phyloP scores from a whole-genome alignment of 2,888 invertebrate species.

The Apomyelois bistriatella region DNA sequence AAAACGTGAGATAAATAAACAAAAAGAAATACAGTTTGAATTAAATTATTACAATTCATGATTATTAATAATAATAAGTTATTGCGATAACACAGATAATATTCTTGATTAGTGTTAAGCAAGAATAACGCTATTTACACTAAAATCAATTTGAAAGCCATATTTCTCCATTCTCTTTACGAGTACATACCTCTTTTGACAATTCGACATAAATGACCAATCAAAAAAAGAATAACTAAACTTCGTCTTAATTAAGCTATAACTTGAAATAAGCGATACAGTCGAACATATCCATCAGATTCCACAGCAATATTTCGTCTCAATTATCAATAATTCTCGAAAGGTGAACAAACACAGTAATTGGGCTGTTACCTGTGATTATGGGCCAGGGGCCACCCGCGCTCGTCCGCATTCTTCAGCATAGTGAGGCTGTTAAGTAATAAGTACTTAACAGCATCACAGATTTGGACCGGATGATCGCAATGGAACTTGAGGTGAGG shows the following conservation, averaged over 20 bases:
- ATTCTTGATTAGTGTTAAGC: too few species aligned
- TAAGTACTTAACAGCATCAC: conserved; percentile 1
- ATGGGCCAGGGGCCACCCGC: conserved; percentile 5
- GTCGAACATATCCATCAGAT: neutral
- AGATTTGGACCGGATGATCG: neutral
- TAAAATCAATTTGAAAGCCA: too few species aligned
- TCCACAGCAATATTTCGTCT: neutral
- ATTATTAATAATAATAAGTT: too few species aligned
- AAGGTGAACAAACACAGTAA: conserved; percentile 10
- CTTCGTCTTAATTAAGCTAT: neutral
- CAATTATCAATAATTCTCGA: neutral
- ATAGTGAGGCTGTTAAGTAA: neutral
- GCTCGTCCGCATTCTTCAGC: conserved; percentile 1
- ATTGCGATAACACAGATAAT: too few species aligned
- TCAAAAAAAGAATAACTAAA: neutral
- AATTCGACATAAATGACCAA: too few species aligned
- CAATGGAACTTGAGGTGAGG: too few species aligned
- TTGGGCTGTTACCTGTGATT: conserved; percentile 5
- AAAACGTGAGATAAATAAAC: too few species aligned
- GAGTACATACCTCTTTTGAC: too few species aligned
- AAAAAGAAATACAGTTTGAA: too few species aligned
- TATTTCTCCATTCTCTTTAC: too few species aligned
- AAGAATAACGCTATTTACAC: too few species aligned
- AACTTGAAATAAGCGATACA: neutral
- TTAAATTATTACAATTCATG: too few species aligned